Percentiles rank a stretch among this genome's conserved stretches.
Evolutionary conservation across 2,113 vertebrate species (phyloP).

Genomic region (Urocitellus parryii): DNA sequence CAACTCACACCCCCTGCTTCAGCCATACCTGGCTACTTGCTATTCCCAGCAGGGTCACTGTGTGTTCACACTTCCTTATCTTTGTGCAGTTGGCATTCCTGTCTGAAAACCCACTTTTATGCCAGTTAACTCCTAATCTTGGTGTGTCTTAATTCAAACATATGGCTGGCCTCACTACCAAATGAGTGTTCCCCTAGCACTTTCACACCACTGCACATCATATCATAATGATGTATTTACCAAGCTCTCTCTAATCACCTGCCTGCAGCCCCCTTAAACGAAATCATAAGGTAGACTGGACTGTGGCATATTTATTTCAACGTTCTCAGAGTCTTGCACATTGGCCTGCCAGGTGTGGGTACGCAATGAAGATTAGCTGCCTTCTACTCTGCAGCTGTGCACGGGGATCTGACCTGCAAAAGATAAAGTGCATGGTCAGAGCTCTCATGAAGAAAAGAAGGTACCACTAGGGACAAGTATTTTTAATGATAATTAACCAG

Average conservation of each 20-base stretch:
- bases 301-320: not conserved
- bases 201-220: not conserved
- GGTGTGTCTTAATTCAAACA: not conserved
- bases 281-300: not conserved
- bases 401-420: not conserved
- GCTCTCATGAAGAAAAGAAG: constrained; percentile 32
- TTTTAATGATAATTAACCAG: not conserved
- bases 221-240: not conserved
- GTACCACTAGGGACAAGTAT: not conserved
- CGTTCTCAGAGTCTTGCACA: not conserved
- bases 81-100: not conserved
- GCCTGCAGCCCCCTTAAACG: not conserved
- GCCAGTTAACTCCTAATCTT: not conserved
- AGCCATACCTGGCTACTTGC: not conserved
- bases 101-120: not conserved
- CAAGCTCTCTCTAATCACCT: not conserved
- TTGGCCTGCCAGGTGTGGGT: not conserved
- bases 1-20: not conserved
- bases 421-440: not conserved
- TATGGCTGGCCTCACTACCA: not conserved
- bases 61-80: not conserved
- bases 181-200: not conserved
- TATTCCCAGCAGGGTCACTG: not conserved
- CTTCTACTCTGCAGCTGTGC: not conserved
- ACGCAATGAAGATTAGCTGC: not conserved